These are phyloP conservation scores for Pseudachorutes palmiensis DNA, from an alignment of 1,140 invertebrate species.

Conservation along the genomic window DNA sequence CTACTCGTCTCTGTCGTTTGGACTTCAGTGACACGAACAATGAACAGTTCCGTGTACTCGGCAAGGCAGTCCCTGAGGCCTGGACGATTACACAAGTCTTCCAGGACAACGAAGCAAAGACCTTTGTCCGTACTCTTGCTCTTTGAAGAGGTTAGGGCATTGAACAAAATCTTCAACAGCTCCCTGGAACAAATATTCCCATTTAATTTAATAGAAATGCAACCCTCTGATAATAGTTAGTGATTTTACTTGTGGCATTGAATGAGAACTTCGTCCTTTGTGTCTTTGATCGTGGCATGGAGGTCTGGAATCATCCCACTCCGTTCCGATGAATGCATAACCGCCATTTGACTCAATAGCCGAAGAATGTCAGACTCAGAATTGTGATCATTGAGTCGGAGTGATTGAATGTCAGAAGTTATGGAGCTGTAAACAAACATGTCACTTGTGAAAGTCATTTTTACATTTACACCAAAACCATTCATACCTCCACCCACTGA, in stretches of 20 bases:
- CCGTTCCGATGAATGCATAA: conserved; percentile 17
- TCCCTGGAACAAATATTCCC: conserved; percentile 27
- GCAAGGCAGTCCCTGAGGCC: conserved; percentile 24
- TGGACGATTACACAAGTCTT: conserved; percentile 33
- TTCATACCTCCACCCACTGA: conserved; percentile 12
- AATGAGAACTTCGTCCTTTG: conserved; percentile 29
- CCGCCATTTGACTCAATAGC: conserved; percentile 28
- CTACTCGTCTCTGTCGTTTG: conserved; percentile 31
- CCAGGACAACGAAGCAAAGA: conserved; percentile 30
- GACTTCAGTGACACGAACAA: conserved; percentile 37
- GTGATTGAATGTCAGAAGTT: conserved; percentile 31
- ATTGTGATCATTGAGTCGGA: conserved; percentile 20
- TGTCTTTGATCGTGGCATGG: conserved; percentile 20
- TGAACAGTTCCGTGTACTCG: conserved; percentile 34
- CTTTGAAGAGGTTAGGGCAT: conserved; percentile 27
- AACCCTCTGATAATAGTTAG: not conserved
- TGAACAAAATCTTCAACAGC: conserved; percentile 35
- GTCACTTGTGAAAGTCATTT: too few species aligned
- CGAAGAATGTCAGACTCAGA: conserved; percentile 20
- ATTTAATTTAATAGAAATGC: not conserved
- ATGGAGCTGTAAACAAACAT: conserved; percentile 23
- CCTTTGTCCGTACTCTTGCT: conserved; percentile 31
- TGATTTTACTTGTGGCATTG: conserved; percentile 35
- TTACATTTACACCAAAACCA: conserved; percentile 24
- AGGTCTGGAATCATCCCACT: conserved; percentile 18